phyloP scores from a whole-genome alignment of 2,888 invertebrate genomes.

The Papilio gigon region DNA sequence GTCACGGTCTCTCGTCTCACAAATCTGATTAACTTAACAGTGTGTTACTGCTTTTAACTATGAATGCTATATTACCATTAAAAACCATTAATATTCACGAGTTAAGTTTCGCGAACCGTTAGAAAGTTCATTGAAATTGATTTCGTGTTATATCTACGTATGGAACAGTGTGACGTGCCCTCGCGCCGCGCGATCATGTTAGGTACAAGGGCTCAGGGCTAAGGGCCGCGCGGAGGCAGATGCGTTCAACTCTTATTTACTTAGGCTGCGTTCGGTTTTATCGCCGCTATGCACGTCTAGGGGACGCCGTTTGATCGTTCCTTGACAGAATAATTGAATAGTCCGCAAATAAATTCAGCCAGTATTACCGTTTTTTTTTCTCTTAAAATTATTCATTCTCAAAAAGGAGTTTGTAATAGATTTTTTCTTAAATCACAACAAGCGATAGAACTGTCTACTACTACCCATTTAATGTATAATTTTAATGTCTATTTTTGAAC shows the following conservation, averaged over 20 bases:
- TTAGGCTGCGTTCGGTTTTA: slow-evolving; percentile 72
- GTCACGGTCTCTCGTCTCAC: too few species aligned
- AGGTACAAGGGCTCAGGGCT: slow-evolving; percentile 27
- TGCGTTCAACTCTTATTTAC: slow-evolving; percentile 73
- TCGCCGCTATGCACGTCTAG: slow-evolving; percentile 66
- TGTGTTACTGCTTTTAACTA: too few species aligned
- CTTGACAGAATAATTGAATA: slow-evolving; percentile 62
- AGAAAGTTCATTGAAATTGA: slow-evolving; percentile 16
- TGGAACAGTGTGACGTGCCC: slow-evolving; percentile 21
- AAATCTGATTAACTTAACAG: too few species aligned
- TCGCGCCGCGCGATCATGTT: slow-evolving; percentile 32
- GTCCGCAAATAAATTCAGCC: slow-evolving; percentile 37
- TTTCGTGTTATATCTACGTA: slow-evolving; percentile 31
- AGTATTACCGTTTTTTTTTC: slow-evolving; percentile 22
- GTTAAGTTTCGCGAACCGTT: background rate
- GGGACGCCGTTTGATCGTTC: slow-evolving; percentile 55
- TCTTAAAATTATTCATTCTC: slow-evolving; percentile 2
- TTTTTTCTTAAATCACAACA: background rate
- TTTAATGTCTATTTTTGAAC: background rate
- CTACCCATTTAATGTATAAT: too few species aligned
- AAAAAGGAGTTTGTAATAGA: background rate
- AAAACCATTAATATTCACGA: too few species aligned
- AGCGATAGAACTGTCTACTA: background rate
- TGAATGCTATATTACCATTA: too few species aligned
- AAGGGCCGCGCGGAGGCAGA: slow-evolving; percentile 59